Conservation (phyloP, 2,888 invertebrate species). For the Lycophotia porphyrea region DNA sequence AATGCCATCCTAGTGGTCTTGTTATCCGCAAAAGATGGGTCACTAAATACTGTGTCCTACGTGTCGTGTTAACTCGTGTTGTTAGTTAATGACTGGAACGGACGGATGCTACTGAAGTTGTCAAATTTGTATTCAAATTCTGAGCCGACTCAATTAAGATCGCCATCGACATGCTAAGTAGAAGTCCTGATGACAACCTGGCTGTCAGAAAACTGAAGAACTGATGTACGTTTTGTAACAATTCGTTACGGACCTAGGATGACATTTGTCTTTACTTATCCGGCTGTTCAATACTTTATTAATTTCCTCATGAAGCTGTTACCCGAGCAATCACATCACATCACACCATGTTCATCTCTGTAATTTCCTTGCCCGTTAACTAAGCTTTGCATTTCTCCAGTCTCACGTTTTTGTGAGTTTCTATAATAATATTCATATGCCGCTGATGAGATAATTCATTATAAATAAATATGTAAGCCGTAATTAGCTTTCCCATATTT, state of each 20-base stretch:
- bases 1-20: neutral
- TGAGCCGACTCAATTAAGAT: neutral
- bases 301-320: conserved; percentile 11
- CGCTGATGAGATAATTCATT: conserved; percentile 54
- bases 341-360: conserved; percentile 2
- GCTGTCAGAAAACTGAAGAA: neutral
- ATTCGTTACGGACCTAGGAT: too few species aligned
- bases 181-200: neutral
- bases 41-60: neutral
- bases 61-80: neutral
- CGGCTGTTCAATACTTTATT: neutral
- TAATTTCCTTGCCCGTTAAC: conserved; percentile 48
- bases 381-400: conserved; percentile 52
- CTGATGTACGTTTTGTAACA: neutral
- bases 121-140: neutral
- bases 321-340: conserved; percentile 25
- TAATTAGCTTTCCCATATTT: conserved; percentile 28
- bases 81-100: neutral
- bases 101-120: neutral
- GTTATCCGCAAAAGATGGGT: neutral
- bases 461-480: conserved; percentile 27
- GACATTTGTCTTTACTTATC: neutral
- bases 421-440: conserved; percentile 54
- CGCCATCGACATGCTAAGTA: neutral
- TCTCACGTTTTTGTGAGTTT: conserved; percentile 75